Conservation (phyloP, 1,140 invertebrate genomes). For the Yoshiicerus persimilis region DNA sequence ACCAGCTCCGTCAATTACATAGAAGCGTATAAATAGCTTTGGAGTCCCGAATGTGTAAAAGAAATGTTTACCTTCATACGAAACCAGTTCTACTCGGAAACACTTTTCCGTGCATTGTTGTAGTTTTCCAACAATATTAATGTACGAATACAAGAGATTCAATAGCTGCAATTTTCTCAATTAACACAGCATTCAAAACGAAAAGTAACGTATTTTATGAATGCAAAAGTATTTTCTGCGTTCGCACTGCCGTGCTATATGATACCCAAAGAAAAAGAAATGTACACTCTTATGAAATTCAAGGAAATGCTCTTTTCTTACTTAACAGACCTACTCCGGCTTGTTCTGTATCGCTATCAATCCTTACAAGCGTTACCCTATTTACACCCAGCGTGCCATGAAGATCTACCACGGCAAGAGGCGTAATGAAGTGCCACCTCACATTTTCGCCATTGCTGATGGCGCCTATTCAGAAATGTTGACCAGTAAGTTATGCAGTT, state of each 20-base stretch:
- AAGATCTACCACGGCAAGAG: constrained; percentile 98
- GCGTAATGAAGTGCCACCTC: constrained; percentile 98
- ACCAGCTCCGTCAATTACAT: background rate
- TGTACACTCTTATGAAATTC: too few species aligned
- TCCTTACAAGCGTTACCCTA: constrained; percentile 99
- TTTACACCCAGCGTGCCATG: constrained; percentile 94
- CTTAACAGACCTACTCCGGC: constrained; percentile 94
- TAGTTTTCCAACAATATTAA: background rate
- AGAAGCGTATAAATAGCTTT: background rate
- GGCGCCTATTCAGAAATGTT: constrained; percentile 99
- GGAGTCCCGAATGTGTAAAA: background rate
- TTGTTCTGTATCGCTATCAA: constrained; percentile 99
- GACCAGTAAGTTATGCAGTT: constrained; percentile 84
- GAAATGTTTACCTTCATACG: background rate
- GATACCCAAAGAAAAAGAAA: background rate
- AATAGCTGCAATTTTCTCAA: background rate
- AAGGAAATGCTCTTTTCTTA: background rate
- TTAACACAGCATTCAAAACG: background rate
- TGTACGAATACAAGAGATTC: background rate
- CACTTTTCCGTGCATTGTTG: background rate
- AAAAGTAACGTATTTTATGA: background rate
- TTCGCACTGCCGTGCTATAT: background rate
- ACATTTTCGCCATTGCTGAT: constrained; percentile 98
- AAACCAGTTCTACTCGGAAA: background rate
- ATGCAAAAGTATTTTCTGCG: background rate